Conservation (phyloP, 2,797 vertebrate species). For the Alosa sapidissima region DNA sequence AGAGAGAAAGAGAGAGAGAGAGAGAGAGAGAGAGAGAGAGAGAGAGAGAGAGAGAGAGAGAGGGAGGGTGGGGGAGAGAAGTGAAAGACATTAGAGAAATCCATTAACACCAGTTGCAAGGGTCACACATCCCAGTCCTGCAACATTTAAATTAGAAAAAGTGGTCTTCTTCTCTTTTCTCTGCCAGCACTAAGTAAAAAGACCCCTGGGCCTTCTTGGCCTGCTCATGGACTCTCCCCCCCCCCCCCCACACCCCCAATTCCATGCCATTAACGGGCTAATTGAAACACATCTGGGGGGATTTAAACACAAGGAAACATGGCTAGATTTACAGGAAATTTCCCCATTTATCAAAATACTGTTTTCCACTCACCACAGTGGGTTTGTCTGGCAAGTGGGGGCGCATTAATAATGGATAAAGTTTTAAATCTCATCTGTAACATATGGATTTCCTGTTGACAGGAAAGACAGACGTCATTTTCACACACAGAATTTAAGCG, state of each 20-base stretch:
- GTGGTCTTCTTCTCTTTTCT: conserved; percentile 38
- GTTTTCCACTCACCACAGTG: conserved; percentile 42
- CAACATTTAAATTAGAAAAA: conserved; percentile 49
- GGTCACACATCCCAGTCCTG: conserved; percentile 46
- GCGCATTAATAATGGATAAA: conserved; percentile 58
- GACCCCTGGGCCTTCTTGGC: conserved; percentile 54
- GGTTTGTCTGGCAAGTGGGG: conserved; percentile 55
- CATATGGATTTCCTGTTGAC: conserved; percentile 53
- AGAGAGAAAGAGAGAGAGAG: not conserved
- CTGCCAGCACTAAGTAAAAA: conserved; percentile 44
- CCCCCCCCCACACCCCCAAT: conserved; percentile 14
- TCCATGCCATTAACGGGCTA: conserved; percentile 56
- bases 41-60: not conserved
- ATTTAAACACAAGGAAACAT: conserved; percentile 53
- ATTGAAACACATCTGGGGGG: conserved; percentile 48
- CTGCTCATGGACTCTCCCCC: not conserved
- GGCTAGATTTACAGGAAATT: conserved; percentile 59
- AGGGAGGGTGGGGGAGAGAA: conserved; percentile 13
- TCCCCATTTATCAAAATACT: conserved; percentile 53
- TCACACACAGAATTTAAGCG: conserved; percentile 41
- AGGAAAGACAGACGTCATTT: conserved; percentile 43
- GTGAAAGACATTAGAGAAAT: conserved; percentile 37
- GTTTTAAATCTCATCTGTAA: conserved; percentile 49
- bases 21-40: not conserved
- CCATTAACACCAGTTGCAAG: conserved; percentile 50